A percentile compares a stretch with the other conserved stretches of the same genome.
Evolutionary conservation across 2,888 invertebrate genomes (phyloP).

Genomic region (Plebejus argus): DNA sequence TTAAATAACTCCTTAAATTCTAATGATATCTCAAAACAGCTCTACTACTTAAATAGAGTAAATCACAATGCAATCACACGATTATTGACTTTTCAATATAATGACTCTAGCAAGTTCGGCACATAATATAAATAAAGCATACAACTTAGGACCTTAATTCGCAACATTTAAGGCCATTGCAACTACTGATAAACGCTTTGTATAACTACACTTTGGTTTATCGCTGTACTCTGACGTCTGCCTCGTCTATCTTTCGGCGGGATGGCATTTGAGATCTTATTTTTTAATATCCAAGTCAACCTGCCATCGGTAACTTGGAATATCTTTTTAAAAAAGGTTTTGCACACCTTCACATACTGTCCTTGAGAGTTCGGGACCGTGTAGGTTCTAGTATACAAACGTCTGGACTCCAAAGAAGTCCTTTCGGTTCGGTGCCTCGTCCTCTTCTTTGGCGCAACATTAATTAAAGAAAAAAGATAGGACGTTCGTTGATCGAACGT

Average conservation of each 20-base stretch:
- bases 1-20: background rate
- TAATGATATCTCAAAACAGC: background rate
- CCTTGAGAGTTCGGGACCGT: background rate
- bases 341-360: background rate
- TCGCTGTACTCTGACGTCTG: slow-evolving; percentile 31
- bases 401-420: background rate
- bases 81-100: background rate
- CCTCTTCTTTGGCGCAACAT: background rate
- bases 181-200: background rate
- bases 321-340: slow-evolving; percentile 19
- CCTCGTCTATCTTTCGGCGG: background rate
- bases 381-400: background rate
- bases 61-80: slow-evolving; percentile 6
- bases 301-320: slow-evolving; percentile 23
- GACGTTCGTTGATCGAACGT: slow-evolving; percentile 1
- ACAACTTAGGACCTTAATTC: background rate
- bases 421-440: background rate
- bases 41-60: slow-evolving; percentile 10
- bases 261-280: background rate
- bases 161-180: background rate
- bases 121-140: background rate
- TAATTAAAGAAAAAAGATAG: background rate
- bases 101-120: background rate
- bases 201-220: slow-evolving; percentile 3
- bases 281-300: slow-evolving; percentile 20